A percentile compares a stretch with the other conserved stretches of the same genome.
Conservation (phyloP, 2,113 vertebrate genomes). For the Gobio gobio region DNA sequence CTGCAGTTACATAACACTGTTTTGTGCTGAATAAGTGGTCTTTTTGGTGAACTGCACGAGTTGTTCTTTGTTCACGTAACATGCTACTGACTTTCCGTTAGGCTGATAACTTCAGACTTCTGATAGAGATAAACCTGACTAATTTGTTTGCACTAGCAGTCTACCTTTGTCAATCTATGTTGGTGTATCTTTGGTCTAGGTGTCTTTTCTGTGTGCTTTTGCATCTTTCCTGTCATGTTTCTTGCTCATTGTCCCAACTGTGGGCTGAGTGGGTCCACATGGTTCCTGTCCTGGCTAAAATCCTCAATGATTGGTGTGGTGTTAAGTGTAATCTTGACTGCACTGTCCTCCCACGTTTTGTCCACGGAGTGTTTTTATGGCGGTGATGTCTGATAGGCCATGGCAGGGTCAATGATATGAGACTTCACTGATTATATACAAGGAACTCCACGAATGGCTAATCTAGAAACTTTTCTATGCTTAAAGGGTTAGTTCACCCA, state of each 20-base stretch:
- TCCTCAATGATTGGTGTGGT: slow-evolving; percentile 32
- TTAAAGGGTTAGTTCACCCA: no score
- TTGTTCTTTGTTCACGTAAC: not conserved
- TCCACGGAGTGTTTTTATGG: not conserved
- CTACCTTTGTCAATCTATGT: not conserved
- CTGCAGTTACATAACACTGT: not conserved
- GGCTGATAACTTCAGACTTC: not conserved
- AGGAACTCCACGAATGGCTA: not conserved
- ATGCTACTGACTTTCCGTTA: not conserved
- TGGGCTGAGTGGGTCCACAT: slow-evolving; percentile 11
- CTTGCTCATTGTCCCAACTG: not conserved
- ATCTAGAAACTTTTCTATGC: slow-evolving; percentile 6
- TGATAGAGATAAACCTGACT: not conserved
- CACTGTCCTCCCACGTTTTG: slow-evolving; percentile 15
- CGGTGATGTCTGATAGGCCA: slow-evolving; percentile 9
- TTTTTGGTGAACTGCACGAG: not conserved
- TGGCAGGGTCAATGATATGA: slow-evolving; percentile 27
- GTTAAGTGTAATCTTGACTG: slow-evolving; percentile 28
- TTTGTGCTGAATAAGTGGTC: not conserved
- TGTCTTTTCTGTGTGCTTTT: not conserved
- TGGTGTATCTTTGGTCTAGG: not conserved
- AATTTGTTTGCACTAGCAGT: not conserved
- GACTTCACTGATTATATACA: slow-evolving; percentile 22
- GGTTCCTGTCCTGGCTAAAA: slow-evolving; percentile 15
- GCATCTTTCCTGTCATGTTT: not conserved